Conservation (phyloP, 2,888 invertebrate species). For the Salpingus planirostris region DNA sequence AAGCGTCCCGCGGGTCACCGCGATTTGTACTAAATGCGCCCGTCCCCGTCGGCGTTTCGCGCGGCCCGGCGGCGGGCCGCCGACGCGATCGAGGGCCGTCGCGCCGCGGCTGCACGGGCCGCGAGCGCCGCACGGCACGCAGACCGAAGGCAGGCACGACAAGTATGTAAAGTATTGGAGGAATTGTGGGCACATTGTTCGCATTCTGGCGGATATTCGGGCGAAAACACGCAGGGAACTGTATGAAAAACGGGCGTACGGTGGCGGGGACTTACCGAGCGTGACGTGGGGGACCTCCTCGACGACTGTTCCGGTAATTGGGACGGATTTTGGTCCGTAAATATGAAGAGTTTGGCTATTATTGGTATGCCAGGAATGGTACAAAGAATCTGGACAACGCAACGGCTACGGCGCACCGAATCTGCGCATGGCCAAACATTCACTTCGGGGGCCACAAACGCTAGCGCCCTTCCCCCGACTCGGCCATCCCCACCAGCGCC, state of each 20-base stretch:
- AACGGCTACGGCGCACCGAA: constrained; percentile 74
- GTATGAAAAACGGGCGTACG: constrained; percentile 53
- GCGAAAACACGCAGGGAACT: constrained; percentile 49
- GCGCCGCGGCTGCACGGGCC: no score
- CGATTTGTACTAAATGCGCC: no score
- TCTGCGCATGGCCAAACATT: no score
- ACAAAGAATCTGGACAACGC: constrained; percentile 96
- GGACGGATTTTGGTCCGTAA: constrained; percentile 60
- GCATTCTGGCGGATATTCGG: constrained; percentile 61
- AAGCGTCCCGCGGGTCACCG: no score
- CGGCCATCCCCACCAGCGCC: no score
- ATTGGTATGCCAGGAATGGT: constrained; percentile 95
- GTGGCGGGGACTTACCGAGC: constrained; percentile 63
- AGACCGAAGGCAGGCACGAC: constrained; percentile 64
- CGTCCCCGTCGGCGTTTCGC: no score
- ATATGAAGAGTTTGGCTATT: constrained; percentile 64
- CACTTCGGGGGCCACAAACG: constrained; percentile 60
- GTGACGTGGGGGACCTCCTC: constrained; percentile 55
- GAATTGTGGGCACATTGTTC: constrained; percentile 66
- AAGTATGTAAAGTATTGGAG: constrained; percentile 72
- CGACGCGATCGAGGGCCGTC: constrained; percentile 38
- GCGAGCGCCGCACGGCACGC: no score
- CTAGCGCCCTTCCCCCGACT: constrained; percentile 39
- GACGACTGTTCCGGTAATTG: constrained; percentile 55
- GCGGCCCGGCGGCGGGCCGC: no score